Evolutionary conservation across 2,797 vertebrate species (phyloP), one percentile per base, ranked within the genome.

Genomic region (Poecilia gillii): DNA sequence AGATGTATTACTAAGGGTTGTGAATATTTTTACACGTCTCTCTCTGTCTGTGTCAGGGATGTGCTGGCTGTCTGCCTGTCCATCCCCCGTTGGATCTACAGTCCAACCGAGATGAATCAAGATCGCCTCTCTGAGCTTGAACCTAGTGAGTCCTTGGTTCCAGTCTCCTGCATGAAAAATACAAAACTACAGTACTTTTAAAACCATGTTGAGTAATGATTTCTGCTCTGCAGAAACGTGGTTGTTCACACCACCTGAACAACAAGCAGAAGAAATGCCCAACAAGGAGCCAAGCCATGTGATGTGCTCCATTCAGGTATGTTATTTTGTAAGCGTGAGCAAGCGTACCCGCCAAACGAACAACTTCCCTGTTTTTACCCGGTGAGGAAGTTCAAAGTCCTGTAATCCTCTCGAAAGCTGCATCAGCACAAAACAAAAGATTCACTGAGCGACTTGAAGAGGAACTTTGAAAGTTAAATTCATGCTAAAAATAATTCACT

Each of bases 291-390:
- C 79, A 4, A 86, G 80, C 73, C 87, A 59, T 2, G 28, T 94
- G 1, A 93, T 96, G 93, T 96, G 96, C 84, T 94, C 95, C 59
- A 96, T 96, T 89, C 95, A 96, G 94, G 96, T 96, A 79, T 45
- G 59, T 72, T 75, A 64, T 45, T 57, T 28, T 79, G 45, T 53
- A 7, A 76, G 66, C 46, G 1, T 59, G n/a, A 13, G 31, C 36
- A 4, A 12, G 9, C 18, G 0, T 6, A 7, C 25, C 23, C 16
- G 12, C 1, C 2, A 20, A 6, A 14, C 43, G 36, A 75, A 64
- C 31, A 49, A 36, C 47, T 68, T 82, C 46, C 20, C 78, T 73
- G 31, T 73, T 88, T 45, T 75, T 43, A 5, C 41, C 57, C 20
- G 13, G 1, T 18, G 25, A 68, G 62, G 64, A 72, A 53, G 28